phyloP scores from a whole-genome alignment of 37 sponge, comb jelly and placozoan genomes.

The Ephydatia muelleri region DNA sequence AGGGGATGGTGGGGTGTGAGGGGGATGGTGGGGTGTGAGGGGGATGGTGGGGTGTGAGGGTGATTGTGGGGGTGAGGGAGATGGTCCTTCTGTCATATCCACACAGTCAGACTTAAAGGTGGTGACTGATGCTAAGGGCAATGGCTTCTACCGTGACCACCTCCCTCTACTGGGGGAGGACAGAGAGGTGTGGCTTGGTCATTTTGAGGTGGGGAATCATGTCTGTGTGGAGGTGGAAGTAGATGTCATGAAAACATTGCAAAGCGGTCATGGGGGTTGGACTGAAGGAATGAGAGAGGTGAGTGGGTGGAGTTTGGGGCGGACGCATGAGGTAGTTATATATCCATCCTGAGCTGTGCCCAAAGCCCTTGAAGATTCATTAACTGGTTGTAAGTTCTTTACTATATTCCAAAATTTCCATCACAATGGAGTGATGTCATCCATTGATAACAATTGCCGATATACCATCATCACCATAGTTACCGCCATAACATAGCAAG shows the following conservation, averaged over 20 bases:
- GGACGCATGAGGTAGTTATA: too few relatives aligned
- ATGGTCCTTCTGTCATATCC: background rate
- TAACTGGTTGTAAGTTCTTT: too few relatives aligned
- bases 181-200: background rate
- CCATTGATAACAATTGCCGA: too few relatives aligned
- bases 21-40: background rate
- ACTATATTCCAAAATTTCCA: too few relatives aligned
- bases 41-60: background rate
- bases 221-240: slow-evolving; percentile 52
- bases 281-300: slow-evolving; percentile 84
- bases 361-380: too few relatives aligned
- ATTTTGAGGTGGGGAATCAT: slow-evolving; percentile 55
- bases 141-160: slow-evolving; percentile 72
- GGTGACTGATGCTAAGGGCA: slow-evolving; percentile 71
- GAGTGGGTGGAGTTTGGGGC: slow-evolving; percentile 2
- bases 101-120: slow-evolving; percentile 77
- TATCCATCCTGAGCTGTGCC: too few relatives aligned
- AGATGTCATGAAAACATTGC: slow-evolving; percentile 53
- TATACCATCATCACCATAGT: too few relatives aligned
- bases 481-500: too few relatives aligned
- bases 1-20: background rate
- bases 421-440: too few relatives aligned
- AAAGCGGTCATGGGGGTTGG: slow-evolving; percentile 89
- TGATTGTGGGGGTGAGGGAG: background rate
- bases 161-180: slow-evolving; percentile 81